Conservation (phyloP, 2,888 invertebrate genomes). For the Cylloceria caligata region DNA sequence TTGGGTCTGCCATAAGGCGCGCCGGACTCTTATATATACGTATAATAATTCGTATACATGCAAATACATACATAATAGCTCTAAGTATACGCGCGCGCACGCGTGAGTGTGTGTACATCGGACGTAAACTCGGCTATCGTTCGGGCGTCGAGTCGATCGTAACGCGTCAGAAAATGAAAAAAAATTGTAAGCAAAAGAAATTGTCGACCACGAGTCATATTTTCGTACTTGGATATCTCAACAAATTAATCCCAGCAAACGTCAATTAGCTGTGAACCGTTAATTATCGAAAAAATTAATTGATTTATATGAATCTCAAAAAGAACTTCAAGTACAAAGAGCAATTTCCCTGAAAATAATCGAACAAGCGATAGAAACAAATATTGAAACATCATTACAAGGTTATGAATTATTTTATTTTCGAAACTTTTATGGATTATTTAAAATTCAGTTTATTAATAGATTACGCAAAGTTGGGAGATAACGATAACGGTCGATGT, state of each 20-base stretch:
- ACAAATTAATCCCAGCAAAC: too few relatives aligned
- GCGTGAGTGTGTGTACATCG: conserved; percentile 25
- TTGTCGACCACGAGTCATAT: background rate
- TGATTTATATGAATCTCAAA: too few relatives aligned
- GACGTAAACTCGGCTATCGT: conserved; percentile 49
- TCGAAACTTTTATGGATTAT: background rate
- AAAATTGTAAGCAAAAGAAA: background rate
- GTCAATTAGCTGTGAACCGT: too few relatives aligned
- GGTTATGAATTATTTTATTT: background rate
- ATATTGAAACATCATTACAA: background rate
- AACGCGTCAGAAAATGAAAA: background rate
- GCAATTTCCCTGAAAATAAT: background rate
- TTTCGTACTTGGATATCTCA: background rate
- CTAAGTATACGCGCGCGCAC: conserved; percentile 37
- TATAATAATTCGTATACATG: conserved; percentile 23
- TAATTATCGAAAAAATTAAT: too few relatives aligned
- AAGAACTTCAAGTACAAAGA: background rate
- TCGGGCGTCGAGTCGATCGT: conserved; percentile 20
- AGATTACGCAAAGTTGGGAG: background rate
- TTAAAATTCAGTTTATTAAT: conserved; percentile 15
- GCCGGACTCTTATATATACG: conserved; percentile 59
- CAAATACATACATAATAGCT: background rate
- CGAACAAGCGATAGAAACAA: background rate
- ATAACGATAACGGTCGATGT: background rate
- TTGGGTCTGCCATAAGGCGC: conserved; percentile 33